These are phyloP conservation scores for Scaeva pyrastri DNA, from an alignment of 2,888 invertebrate species.

Conservation along the genomic window DNA sequence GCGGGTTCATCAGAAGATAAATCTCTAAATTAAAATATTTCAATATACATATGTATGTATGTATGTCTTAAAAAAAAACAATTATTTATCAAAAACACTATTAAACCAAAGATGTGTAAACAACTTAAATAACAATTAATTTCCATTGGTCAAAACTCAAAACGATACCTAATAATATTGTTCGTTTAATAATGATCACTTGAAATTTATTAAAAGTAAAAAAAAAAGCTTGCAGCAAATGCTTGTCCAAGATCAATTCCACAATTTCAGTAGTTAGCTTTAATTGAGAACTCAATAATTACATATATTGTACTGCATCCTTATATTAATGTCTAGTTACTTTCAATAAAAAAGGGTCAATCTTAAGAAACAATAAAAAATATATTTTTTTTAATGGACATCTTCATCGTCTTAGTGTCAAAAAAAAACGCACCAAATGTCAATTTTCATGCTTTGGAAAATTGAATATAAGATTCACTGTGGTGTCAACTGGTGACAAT, in stretches of 20 bases:
- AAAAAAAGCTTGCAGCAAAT: background rate
- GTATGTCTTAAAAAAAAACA: too few relatives aligned
- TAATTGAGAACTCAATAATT: slow-evolving; percentile 22
- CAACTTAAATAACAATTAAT: slow-evolving; percentile 20
- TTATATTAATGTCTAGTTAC: too few relatives aligned
- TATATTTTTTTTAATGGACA: background rate
- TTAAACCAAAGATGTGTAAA: background rate
- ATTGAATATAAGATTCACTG: too few relatives aligned
- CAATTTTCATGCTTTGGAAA: too few relatives aligned
- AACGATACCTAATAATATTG: slow-evolving; percentile 20
- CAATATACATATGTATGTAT: too few relatives aligned
- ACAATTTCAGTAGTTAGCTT: slow-evolving; percentile 2
- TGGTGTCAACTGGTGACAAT: too few relatives aligned
- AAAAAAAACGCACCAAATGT: background rate
- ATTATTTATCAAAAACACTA: too few relatives aligned
- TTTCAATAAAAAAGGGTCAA: slow-evolving; percentile 20
- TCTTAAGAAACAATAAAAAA: background rate
- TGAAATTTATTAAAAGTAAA: background rate
- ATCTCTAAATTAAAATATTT: too few relatives aligned
- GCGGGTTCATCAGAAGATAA: background rate
- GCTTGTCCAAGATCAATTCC: slow-evolving; percentile 19
- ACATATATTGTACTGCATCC: slow-evolving; percentile 2
- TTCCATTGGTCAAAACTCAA: slow-evolving; percentile 27
- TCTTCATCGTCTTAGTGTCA: background rate
- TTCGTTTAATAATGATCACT: slow-evolving; percentile 11